Percentiles rank a stretch among this genome's conserved stretches.
Evolutionary conservation across 2,888 invertebrate species (phyloP).

Genomic region (Himalopsyche japonica): DNA sequence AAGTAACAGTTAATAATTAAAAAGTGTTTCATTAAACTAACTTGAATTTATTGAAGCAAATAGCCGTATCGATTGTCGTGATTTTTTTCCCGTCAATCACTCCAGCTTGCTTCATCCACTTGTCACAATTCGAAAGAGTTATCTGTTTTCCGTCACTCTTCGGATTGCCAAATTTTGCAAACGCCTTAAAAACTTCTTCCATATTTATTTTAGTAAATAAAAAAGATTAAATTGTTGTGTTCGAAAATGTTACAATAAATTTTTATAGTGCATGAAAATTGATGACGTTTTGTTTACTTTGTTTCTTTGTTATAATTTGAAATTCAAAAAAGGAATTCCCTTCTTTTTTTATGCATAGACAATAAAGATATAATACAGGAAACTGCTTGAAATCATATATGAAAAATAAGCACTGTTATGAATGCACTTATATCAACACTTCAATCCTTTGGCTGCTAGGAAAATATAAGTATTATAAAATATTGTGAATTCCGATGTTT

Average conservation of each 20-base stretch:
- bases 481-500: too few species aligned
- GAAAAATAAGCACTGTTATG: not conserved
- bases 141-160: slow-evolving; percentile 69
- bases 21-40: slow-evolving; percentile 45
- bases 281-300: not conserved
- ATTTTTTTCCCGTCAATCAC: slow-evolving; percentile 61
- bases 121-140: slow-evolving; percentile 70
- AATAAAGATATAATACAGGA: too few species aligned
- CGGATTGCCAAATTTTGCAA: slow-evolving; percentile 70
- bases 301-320: too few species aligned
- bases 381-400: too few species aligned
- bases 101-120: slow-evolving; percentile 77
- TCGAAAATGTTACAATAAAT: not conserved
- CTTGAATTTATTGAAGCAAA: slow-evolving; percentile 72
- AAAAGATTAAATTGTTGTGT: not conserved
- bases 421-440: too few species aligned
- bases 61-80: slow-evolving; percentile 72
- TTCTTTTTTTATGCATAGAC: too few species aligned
- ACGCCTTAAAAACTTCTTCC: slow-evolving; percentile 60
- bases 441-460: too few species aligned
- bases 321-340: too few species aligned
- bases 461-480: too few species aligned
- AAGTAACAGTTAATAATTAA: too few species aligned
- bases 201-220: not conserved
- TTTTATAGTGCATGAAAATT: not conserved